These are phyloP conservation scores for Rhodeus uyekii DNA, from an alignment of 2,797 vertebrate genomes.

Conservation along the genomic window DNA sequence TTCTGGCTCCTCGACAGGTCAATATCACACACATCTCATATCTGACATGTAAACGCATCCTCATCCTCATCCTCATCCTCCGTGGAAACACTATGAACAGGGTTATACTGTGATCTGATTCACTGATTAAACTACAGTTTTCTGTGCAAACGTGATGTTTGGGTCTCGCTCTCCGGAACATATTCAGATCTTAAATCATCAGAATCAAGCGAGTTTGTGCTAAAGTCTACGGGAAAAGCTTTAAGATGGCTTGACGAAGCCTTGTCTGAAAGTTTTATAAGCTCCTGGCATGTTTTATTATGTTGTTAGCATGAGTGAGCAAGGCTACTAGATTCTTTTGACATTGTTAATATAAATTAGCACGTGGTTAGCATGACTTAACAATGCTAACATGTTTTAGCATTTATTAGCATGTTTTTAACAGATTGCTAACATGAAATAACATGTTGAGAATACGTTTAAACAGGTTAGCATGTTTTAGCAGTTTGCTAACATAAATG, in stretches of 20 bases:
- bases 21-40: not conserved
- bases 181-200: too few species aligned
- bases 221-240: not conserved
- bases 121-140: not conserved
- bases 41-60: not conserved
- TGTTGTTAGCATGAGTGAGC: not conserved
- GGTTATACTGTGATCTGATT: not conserved
- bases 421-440: too few species aligned
- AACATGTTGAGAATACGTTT: too few species aligned
- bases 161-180: not conserved
- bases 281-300: not conserved
- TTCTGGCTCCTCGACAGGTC: too few species aligned
- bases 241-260: not conserved
- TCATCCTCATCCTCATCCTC: conserved; percentile 30
- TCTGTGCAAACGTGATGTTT: not conserved
- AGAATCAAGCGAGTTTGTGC: not conserved
- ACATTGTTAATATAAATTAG: not conserved
- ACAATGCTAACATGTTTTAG: too few species aligned
- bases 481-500: too few species aligned
- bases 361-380: too few species aligned
- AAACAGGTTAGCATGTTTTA: too few species aligned
- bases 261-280: not conserved
- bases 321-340: not conserved
- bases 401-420: too few species aligned
- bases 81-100: too few species aligned